A percentile compares a stretch with the other conserved stretches of the same genome.
These are phyloP conservation scores for Cylindroiulus punctatus DNA, from an alignment of 2,888 invertebrate genomes.

Conservation along the genomic window DNA sequence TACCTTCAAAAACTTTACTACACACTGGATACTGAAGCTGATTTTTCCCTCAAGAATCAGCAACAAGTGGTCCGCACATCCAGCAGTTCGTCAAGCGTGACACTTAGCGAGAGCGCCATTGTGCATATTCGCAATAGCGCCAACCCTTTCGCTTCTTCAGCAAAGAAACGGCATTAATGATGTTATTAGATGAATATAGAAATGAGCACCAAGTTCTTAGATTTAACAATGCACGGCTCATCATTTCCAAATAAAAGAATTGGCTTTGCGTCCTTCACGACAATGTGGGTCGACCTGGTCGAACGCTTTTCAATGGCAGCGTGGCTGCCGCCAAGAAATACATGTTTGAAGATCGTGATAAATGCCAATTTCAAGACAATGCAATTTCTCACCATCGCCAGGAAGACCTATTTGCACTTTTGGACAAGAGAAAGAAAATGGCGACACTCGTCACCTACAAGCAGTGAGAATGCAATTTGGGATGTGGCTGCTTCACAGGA, in stretches of 20 bases:
- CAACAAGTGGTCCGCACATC: constrained; percentile 9
- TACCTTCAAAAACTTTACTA: neutral
- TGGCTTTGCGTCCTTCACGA: neutral
- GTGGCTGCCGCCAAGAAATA: neutral
- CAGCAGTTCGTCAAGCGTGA: constrained; percentile 13
- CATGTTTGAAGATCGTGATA: constrained; percentile 11
- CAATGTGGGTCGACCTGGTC: constrained; percentile 30
- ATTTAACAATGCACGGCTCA: constrained; percentile 35
- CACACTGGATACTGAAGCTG: neutral
- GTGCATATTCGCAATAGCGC: neutral
- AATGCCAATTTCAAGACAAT: constrained; percentile 29
- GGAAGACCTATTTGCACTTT: neutral
- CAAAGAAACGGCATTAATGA: neutral
- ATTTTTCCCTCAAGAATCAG: constrained; percentile 35
- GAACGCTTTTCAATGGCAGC: constrained; percentile 37
- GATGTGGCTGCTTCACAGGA: neutral
- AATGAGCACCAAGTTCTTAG: neutral
- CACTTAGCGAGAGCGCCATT: neutral
- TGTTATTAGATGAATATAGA: neutral
- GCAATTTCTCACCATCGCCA: constrained; percentile 22
- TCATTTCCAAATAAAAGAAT: constrained; percentile 35
- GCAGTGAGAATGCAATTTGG: neutral
- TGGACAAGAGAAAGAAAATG: neutral
- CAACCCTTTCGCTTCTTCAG: constrained; percentile 16
- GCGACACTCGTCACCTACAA: neutral